Evolutionary conservation across 2,888 invertebrate genomes (phyloP).

Genomic region (Metellina segmentata): DNA sequence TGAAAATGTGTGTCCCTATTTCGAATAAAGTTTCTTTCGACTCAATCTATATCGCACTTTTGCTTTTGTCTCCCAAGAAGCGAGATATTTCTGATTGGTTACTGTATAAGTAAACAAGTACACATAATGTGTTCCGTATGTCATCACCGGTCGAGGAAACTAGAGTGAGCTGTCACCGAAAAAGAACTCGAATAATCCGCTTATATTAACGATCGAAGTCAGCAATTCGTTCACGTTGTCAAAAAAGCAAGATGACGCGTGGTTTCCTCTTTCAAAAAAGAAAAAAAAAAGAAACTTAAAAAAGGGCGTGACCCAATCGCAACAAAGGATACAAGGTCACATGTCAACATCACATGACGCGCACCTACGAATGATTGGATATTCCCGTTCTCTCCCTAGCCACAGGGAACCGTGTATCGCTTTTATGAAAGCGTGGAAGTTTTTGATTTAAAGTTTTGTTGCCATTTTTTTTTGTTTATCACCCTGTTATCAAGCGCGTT

Average conservation of each 20-base stretch:
- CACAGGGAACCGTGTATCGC: background rate
- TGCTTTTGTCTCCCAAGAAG: too few species aligned
- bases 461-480: constrained; percentile 5
- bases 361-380: constrained; percentile 1
- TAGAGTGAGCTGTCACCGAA: constrained; percentile 13
- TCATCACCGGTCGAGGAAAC: background rate
- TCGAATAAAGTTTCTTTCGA: too few species aligned
- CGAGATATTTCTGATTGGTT: too few species aligned
- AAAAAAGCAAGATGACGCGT: background rate
- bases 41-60: too few species aligned
- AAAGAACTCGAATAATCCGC: background rate
- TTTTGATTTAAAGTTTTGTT: background rate
- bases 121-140: too few species aligned
- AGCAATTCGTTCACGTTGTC: constrained; percentile 29
- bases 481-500: background rate
- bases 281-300: background rate
- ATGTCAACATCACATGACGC: constrained; percentile 1
- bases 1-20: too few species aligned
- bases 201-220: background rate
- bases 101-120: too few species aligned
- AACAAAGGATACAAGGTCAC: constrained; percentile 4
- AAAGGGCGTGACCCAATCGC: constrained; percentile 18
- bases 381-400: background rate
- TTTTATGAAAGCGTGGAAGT: background rate
- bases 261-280: background rate